Conservation (phyloP, 2,888 invertebrate species). For the Actias luna region DNA sequence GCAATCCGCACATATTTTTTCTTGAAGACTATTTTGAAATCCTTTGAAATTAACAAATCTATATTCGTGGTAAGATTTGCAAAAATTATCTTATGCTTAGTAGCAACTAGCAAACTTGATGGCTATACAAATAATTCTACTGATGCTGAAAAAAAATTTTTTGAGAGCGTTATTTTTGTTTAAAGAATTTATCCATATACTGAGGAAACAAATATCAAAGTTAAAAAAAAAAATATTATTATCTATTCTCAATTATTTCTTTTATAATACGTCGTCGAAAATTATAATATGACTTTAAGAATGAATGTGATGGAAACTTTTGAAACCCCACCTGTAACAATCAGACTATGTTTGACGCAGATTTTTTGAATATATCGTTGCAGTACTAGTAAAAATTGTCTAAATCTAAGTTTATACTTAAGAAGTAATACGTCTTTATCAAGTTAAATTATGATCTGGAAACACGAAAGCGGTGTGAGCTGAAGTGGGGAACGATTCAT, state of each 20-base stretch:
- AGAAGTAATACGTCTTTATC: slow-evolving; percentile 34
- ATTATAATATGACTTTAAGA: neutral
- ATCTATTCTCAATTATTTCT: no score
- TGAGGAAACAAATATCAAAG: neutral
- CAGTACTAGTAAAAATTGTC: slow-evolving; percentile 1
- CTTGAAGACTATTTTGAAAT: neutral
- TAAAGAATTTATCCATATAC: no score
- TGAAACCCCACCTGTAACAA: neutral
- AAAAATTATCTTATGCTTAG: no score
- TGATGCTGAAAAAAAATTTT: no score
- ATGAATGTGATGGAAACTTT: neutral
- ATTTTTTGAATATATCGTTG: slow-evolving; percentile 1
- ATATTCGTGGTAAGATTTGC: no score
- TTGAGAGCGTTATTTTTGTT: no score
- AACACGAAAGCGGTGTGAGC: slow-evolving; percentile 28
- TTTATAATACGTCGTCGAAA: no score
- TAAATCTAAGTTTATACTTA: slow-evolving; percentile 18
- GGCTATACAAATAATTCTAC: no score
- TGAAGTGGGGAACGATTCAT: slow-evolving; percentile 58
- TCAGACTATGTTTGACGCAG: neutral
- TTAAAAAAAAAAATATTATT: no score
- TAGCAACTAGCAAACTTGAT: no score
- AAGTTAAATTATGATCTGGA: slow-evolving; percentile 35
- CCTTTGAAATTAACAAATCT: no score
- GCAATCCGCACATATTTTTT: neutral